These are phyloP conservation scores for Prietella phreatophila DNA, from an alignment of 2,113 vertebrate genomes.

Conservation along the genomic window DNA sequence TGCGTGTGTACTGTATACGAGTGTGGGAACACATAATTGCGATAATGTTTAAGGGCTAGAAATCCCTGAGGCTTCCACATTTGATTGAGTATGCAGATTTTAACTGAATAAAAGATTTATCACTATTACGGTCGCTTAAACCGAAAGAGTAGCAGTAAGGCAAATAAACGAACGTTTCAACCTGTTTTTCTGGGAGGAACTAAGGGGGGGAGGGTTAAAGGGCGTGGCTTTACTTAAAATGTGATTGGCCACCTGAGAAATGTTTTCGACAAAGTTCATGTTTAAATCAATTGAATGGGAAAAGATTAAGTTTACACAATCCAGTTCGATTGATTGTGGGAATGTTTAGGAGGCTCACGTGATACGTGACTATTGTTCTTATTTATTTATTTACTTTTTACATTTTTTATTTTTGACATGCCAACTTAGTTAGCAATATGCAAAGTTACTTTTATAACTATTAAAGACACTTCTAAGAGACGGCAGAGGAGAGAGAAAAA, in stretches of 20 bases:
- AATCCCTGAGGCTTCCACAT: not conserved
- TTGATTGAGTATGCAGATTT: not conserved
- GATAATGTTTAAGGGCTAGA: not conserved
- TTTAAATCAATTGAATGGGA: no score
- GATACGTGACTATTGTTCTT: not conserved
- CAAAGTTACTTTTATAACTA: no score
- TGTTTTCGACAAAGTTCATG: no score
- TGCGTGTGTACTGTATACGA: not conserved
- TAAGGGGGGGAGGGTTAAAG: not conserved
- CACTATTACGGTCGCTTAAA: not conserved
- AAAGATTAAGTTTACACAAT: not conserved
- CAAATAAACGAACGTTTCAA: not conserved
- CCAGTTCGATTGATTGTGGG: not conserved
- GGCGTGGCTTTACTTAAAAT: not conserved
- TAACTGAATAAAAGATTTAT: not conserved
- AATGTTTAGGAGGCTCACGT: not conserved
- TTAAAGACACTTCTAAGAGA: no score
- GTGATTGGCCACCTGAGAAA: not conserved
- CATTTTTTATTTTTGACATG: no score
- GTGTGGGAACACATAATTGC: not conserved
- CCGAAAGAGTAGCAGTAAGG: not conserved
- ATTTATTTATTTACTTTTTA: no score
- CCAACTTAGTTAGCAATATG: no score
- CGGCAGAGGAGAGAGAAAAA: no score
- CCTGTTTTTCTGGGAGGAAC: not conserved